Percentiles rank a stretch among this genome's conserved stretches.
phyloP scores from a whole-genome alignment of 2,797 vertebrate species.

The Myotis findleyi region DNA sequence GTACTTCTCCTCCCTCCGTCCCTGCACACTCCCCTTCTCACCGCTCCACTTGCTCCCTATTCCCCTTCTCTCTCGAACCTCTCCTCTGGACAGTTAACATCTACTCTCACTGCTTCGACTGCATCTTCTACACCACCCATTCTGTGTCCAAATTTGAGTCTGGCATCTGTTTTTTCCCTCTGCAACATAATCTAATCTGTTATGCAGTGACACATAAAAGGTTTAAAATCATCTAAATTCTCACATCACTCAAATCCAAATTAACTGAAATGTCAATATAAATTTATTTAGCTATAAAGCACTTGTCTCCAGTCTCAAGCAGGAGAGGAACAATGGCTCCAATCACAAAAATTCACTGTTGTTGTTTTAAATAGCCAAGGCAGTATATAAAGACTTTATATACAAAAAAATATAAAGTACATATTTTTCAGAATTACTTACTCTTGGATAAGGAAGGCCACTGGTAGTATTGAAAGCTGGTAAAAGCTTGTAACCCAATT shows the following conservation, averaged over 20 bases:
- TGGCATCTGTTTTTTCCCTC: slow-evolving; percentile 26
- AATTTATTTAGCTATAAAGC: neutral
- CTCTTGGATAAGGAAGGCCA: slow-evolving; percentile 98
- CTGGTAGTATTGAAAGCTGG: slow-evolving; percentile 99
- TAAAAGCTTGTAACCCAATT: slow-evolving; percentile 95
- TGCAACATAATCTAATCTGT: slow-evolving; percentile 21
- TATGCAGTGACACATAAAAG: neutral
- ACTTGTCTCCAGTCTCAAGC: neutral
- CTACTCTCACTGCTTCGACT: neutral
- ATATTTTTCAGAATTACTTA: slow-evolving; percentile 85
- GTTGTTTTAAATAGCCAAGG: neutral
- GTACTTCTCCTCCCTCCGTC: neutral
- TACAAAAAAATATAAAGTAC: too few relatives aligned
- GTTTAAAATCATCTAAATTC: neutral
- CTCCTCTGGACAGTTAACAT: neutral
- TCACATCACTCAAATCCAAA: neutral
- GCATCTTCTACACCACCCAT: neutral
- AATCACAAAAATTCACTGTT: neutral
- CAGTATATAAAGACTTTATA: neutral
- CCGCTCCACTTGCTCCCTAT: neutral
- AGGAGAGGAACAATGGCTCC: neutral
- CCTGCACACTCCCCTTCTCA: neutral
- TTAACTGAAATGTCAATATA: slow-evolving; percentile 13
- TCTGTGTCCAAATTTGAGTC: neutral
- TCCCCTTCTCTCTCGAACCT: neutral